Percentiles rank a stretch among this genome's conserved stretches.
Conservation (phyloP, 2,113 vertebrate genomes). For the Macroglossus sobrinus region DNA sequence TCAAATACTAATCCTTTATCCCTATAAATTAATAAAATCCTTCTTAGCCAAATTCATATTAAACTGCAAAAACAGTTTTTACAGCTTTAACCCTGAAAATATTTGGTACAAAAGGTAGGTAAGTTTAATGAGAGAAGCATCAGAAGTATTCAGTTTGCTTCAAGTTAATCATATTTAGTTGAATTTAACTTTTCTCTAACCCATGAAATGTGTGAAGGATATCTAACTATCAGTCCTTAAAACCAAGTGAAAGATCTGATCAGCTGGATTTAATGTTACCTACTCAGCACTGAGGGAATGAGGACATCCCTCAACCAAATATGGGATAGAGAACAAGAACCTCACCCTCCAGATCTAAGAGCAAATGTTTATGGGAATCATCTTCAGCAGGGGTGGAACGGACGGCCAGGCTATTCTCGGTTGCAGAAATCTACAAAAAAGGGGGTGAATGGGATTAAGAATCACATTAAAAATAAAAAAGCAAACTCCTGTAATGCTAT, state of each 20-base stretch:
- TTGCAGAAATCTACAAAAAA: constrained; percentile 74
- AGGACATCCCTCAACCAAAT: not conserved
- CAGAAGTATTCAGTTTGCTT: not conserved
- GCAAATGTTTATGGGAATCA: constrained; percentile 67
- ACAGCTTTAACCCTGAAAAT: constrained; percentile 17
- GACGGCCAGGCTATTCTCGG: constrained; percentile 72
- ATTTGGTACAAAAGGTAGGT: not conserved
- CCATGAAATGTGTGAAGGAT: not conserved
- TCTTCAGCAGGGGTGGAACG: constrained; percentile 69
- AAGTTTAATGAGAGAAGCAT: not conserved
- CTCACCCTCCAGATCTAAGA: not conserved
- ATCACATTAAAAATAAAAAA: constrained; percentile 74
- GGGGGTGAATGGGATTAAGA: constrained; percentile 14
- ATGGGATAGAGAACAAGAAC: not conserved
- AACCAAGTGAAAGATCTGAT: not conserved
- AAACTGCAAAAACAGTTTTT: constrained; percentile 42
- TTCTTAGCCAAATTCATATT: not conserved
- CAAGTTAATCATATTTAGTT: constrained; percentile 12
- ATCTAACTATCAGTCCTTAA: constrained; percentile 8
- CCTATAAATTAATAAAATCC: not conserved
- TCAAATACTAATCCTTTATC: constrained; percentile 18
- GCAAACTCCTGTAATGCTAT: constrained; percentile 56
- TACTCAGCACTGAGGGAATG: not conserved
- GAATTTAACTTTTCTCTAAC: constrained; percentile 27
- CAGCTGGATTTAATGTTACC: not conserved